phyloP scores from a whole-genome alignment of 2,888 invertebrate genomes.

The Crioceris asparagi region DNA sequence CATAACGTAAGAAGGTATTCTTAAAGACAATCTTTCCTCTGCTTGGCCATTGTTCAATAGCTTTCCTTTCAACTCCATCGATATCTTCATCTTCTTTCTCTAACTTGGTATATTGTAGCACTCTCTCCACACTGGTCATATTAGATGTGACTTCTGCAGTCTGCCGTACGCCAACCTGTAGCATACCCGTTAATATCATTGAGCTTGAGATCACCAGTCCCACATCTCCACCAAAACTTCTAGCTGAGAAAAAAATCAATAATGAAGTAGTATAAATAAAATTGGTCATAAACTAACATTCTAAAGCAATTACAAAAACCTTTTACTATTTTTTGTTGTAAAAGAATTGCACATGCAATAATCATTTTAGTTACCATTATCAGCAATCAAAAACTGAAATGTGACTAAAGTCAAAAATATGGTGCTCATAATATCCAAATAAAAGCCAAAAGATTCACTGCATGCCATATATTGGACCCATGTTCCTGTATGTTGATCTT shows the following conservation, averaged over 20 bases:
- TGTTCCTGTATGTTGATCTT: constrained; percentile 56
- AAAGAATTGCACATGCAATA: constrained; percentile 14
- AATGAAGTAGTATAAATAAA: not conserved
- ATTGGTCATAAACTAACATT: not conserved
- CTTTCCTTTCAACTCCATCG: constrained; percentile 42
- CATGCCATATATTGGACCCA: constrained; percentile 50
- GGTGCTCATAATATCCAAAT: constrained; percentile 53
- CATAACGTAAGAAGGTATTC: constrained; percentile 52
- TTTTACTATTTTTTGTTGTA: constrained; percentile 24
- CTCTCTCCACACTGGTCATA: constrained; percentile 72
- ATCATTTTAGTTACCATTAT: constrained; percentile 39
- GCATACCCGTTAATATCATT: constrained; percentile 64
- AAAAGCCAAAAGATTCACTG: constrained; percentile 53
- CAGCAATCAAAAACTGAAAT: constrained; percentile 50
- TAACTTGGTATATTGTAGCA: constrained; percentile 64
- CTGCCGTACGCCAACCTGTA: constrained; percentile 70
- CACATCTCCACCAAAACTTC: constrained; percentile 53
- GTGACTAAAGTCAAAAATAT: constrained; percentile 50
- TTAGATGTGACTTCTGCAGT: constrained; percentile 63
- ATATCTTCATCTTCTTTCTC: constrained; percentile 52
- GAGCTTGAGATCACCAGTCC: constrained; percentile 64
- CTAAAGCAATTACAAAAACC: constrained; percentile 25
- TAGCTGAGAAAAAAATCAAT: constrained; percentile 32
- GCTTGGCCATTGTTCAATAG: constrained; percentile 50
- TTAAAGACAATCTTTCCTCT: constrained; percentile 49